Conservation (phyloP, 2,797 vertebrate genomes). For the Babyrousa celebensis region DNA sequence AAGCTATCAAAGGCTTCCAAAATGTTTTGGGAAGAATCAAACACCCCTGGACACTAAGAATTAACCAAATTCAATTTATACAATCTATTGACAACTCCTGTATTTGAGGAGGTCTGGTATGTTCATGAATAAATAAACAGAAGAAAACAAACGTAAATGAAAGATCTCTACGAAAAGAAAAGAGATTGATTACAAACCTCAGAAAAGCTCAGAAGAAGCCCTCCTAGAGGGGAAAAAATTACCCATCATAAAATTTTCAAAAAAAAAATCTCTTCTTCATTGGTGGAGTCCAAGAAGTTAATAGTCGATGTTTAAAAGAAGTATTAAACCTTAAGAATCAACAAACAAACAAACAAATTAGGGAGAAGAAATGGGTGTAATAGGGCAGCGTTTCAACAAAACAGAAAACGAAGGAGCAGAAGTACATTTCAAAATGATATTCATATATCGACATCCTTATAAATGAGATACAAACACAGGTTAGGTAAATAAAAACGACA, state of each 20-base stretch:
- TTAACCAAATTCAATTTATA: neutral
- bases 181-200: neutral
- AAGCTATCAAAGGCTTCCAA: neutral
- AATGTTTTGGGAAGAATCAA: neutral
- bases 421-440: neutral
- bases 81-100: fast-evolving
- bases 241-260: neutral
- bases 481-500: neutral
- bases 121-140: neutral
- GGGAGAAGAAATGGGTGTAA: too few species aligned
- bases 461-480: neutral
- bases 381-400: fast-evolving
- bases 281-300: neutral
- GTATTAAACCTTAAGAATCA: neutral
- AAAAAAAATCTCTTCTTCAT: neutral
- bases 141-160: neutral
- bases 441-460: neutral
- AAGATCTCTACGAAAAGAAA: neutral
- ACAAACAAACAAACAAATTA: neutral
- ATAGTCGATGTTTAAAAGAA: neutral
- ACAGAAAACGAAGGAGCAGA: neutral
- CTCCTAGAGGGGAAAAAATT: neutral
- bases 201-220: neutral
- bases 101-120: neutral
- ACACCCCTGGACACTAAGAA: fast-evolving